These are phyloP conservation scores for Noctua janthe DNA, from an alignment of 2,888 invertebrate species.

Conservation along the genomic window DNA sequence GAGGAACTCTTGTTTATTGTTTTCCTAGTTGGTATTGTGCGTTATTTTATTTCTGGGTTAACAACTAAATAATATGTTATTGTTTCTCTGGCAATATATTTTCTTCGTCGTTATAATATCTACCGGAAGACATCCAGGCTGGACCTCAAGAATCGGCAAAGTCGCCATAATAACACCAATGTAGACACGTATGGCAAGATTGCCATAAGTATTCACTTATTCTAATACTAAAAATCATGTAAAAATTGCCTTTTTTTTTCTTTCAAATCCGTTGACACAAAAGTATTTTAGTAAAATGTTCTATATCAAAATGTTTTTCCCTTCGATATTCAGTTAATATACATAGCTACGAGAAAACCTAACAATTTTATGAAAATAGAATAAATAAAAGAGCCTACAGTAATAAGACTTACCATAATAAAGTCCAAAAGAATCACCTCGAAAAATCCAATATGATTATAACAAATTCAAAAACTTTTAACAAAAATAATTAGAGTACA, in stretches of 20 bases:
- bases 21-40: not conserved
- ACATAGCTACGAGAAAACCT: not conserved
- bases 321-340: not conserved
- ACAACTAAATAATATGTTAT: not conserved
- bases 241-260: not conserved
- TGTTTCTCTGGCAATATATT: not conserved
- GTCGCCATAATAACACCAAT: not conserved
- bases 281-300: not conserved
- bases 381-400: not conserved
- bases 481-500: slow-evolving; percentile 56
- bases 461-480: slow-evolving; percentile 63
- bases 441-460: slow-evolving; percentile 65
- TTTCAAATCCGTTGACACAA: not conserved
- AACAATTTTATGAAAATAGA: not conserved
- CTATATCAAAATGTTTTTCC: not conserved
- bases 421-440: slow-evolving; percentile 59
- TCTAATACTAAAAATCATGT: not conserved
- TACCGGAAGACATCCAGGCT: not conserved
- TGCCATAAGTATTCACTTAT: not conserved
- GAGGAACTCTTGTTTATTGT: not conserved
- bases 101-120: not conserved
- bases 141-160: not conserved
- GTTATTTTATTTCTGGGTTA: not conserved
- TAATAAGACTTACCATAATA: slow-evolving; percentile 63
- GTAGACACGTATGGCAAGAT: not conserved